Conservation (phyloP, 2,888 invertebrate species). For the Lapara coniferarum region DNA sequence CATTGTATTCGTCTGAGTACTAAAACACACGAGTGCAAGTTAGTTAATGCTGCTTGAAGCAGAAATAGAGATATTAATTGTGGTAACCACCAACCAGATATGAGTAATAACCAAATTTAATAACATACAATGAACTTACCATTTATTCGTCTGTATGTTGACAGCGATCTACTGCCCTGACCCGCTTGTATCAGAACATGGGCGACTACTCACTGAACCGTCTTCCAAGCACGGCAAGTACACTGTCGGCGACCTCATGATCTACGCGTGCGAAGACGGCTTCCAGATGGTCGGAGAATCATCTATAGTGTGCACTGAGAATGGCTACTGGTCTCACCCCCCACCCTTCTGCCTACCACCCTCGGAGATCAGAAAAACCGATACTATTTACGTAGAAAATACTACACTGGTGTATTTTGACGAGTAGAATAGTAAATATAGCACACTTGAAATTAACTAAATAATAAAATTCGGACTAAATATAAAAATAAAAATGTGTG, state of each 20-base stretch:
- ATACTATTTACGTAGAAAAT: conserved; percentile 72
- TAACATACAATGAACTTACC: background rate
- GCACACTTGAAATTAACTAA: background rate
- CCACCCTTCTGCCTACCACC: conserved; percentile 89
- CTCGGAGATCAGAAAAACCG: conserved; percentile 60
- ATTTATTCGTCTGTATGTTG: conserved; percentile 33
- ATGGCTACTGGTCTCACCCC: conserved; percentile 94
- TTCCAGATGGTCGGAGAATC: conserved; percentile 86
- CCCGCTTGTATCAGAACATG: conserved; percentile 89
- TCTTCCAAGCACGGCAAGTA: conserved; percentile 82
- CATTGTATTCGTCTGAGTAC: no score
- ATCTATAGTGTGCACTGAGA: conserved; percentile 93
- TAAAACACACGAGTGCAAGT: no score
- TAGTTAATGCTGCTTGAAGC: no score
- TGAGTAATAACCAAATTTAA: background rate
- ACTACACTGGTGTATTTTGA: conserved; percentile 70
- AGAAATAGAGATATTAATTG: no score
- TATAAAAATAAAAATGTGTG: no score
- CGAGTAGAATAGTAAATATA: conserved; percentile 38
- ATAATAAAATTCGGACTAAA: no score
- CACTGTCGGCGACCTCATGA: conserved; percentile 91
- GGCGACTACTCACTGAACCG: conserved; percentile 75
- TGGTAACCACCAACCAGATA: no score
- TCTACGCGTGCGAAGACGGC: conserved; percentile 83
- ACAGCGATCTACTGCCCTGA: conserved; percentile 92